phyloP scores from a whole-genome alignment of 1,140 invertebrate genomes.

The Sminthurides bifidus region DNA sequence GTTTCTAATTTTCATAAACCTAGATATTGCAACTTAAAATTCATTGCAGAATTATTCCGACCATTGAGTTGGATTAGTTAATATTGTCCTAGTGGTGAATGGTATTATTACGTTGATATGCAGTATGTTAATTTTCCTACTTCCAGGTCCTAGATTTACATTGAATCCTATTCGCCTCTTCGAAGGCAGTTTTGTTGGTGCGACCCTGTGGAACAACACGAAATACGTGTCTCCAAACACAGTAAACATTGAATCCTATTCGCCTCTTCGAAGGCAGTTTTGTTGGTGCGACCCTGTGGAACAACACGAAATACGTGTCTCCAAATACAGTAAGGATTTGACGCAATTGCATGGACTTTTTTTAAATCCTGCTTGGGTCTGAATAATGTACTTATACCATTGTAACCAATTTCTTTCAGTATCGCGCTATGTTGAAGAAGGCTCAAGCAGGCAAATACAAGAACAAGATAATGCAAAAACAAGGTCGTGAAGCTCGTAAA shows the following conservation, averaged over 20 bases:
- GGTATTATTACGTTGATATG: neutral
- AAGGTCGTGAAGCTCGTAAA: slow-evolving; percentile 52
- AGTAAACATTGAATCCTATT: slow-evolving; percentile 39
- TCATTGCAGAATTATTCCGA: neutral
- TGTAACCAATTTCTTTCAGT: no score
- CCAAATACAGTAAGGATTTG: slow-evolving; percentile 4
- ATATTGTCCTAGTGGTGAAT: neutral
- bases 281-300: no score
- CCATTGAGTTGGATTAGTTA: slow-evolving; percentile 13
- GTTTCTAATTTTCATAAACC: neutral
- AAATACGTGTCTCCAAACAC: slow-evolving; percentile 81
- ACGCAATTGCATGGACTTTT: neutral
- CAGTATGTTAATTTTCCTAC: slow-evolving; percentile 10
- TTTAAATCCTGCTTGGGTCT: neutral
- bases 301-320: slow-evolving; percentile 4
- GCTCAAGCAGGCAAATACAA: slow-evolving; percentile 63
- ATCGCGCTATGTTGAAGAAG: slow-evolving; percentile 55
- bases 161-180: slow-evolving; percentile 91
- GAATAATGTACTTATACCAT: no score
- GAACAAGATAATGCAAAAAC: slow-evolving; percentile 63
- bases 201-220: slow-evolving; percentile 86
- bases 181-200: slow-evolving; percentile 84
- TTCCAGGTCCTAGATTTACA: slow-evolving; percentile 76
- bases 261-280: neutral
- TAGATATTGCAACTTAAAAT: neutral